Conservation (phyloP, 2,797 vertebrate species). For the Australoheros facetus region DNA sequence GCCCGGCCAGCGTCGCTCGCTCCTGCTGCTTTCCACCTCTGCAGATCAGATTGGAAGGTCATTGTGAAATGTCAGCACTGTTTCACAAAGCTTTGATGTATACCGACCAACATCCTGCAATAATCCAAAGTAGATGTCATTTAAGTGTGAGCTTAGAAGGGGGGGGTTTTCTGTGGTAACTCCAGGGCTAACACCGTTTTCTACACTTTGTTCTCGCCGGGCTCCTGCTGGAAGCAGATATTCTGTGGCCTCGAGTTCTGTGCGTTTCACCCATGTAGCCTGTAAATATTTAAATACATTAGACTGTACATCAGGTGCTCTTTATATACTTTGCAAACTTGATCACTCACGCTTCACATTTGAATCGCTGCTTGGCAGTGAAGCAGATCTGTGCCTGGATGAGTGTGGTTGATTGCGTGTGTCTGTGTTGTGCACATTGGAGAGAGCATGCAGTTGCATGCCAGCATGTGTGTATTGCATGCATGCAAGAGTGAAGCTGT, state of each 20-base stretch:
- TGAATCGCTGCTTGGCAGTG: slow-evolving; percentile 17
- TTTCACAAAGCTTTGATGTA: slow-evolving; percentile 44
- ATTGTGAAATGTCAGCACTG: slow-evolving; percentile 51
- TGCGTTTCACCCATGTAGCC: slow-evolving; percentile 47
- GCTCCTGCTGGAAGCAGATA: slow-evolving; percentile 17
- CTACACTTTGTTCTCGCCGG: background rate
- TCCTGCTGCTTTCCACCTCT: slow-evolving; percentile 67
- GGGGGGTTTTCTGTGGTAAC: background rate
- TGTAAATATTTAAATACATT: slow-evolving; percentile 59
- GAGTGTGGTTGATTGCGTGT: slow-evolving; percentile 1
- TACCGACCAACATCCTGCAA: slow-evolving; percentile 36
- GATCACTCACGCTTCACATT: slow-evolving; percentile 24
- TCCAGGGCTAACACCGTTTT: slow-evolving; percentile 17
- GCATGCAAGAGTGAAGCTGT: slow-evolving; percentile 25
- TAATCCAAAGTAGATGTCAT: slow-evolving; percentile 29
- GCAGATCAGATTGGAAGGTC: slow-evolving; percentile 61
- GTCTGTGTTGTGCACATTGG: slow-evolving; percentile 5
- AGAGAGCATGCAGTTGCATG: slow-evolving; percentile 47
- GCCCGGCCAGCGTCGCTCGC: slow-evolving; percentile 43
- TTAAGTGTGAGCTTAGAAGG: slow-evolving; percentile 4
- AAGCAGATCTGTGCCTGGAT: slow-evolving; percentile 38
- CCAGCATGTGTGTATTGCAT: slow-evolving; percentile 44
- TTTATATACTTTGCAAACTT: slow-evolving; percentile 36
- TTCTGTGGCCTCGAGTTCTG: slow-evolving; percentile 33
- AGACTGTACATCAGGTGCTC: slow-evolving; percentile 54